Evolutionary conservation across 2,797 vertebrate genomes (phyloP), one percentile per base, ranked within the genome.

Genomic region (Gorsachius magnificus): DNA sequence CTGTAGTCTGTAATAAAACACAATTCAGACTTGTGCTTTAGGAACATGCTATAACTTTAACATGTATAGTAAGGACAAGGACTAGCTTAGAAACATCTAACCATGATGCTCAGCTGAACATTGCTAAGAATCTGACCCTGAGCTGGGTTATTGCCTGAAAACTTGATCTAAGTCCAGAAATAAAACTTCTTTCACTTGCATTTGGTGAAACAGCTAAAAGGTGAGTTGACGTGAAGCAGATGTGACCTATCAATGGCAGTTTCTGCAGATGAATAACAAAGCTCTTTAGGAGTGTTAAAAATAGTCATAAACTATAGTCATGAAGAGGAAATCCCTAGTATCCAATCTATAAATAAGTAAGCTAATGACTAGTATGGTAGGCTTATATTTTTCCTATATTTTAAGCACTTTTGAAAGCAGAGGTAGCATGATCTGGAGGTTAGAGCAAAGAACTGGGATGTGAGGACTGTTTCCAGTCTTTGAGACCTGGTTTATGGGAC

Each of bases 211-310:
- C 35, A 91, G 50, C 68, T 87, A 82, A 83, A 86, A 89, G 20
- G 24, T 1, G 5, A 85, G 46, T 51, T 78, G 63, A 69, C 31
- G 2, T 64, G 50, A 81, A 91, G 60, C 83, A 92, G 83, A 87
- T 92, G 76, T 72, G 29, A 12, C 35, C 41, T 68, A 63, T 93
- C 92, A 84, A 5, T 54, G 70, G 21, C 84, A 95, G 71, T 88
- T 97, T 78, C 58, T 93, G 66, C 48, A 93, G 78, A 60, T 89
- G 70, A 94, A 70, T 92, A 94, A 64, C 89, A 72, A 89, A 93
- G 46, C 81, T 93, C 79, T 92, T 95, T 10, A 78, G 51, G 35
- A 72, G 17, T 53, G 83, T 79, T 96, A 92, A 95, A 97, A 93
- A 90, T 91, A 96, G 51, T 70, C 16, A 51, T 15, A 61, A 92